Evolutionary conservation across 2,888 invertebrate genomes (phyloP).

Genomic region (Machimus rusticus): DNA sequence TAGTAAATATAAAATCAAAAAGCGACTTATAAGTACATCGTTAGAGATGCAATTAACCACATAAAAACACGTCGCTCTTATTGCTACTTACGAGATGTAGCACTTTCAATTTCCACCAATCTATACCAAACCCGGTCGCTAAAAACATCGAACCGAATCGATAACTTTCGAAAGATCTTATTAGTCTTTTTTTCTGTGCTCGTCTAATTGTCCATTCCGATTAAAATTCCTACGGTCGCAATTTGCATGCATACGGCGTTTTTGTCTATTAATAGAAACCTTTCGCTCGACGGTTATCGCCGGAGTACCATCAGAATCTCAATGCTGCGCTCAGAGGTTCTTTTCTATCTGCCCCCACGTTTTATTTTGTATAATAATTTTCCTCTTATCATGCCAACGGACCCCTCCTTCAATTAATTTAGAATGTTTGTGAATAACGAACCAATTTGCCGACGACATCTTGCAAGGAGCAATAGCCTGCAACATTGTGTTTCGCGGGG

Average conservation of each 20-base stretch:
- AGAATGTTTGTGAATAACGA: constrained; percentile 15
- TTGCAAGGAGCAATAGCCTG: constrained; percentile 17
- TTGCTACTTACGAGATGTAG: background rate
- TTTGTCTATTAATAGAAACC: constrained; percentile 1
- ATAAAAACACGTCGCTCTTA: background rate
- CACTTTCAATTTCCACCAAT: background rate
- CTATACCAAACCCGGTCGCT: background rate
- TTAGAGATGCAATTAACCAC: background rate
- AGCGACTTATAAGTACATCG: background rate
- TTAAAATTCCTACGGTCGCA: background rate
- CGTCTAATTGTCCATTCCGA: constrained; percentile 7
- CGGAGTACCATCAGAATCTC: background rate
- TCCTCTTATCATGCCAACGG: constrained; percentile 1
- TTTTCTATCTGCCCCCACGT: constrained; percentile 6
- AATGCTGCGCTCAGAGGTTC: background rate
- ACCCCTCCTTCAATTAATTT: constrained; percentile 30
- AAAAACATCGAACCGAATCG: background rate
- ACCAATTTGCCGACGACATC: constrained; percentile 25
- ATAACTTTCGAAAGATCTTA: background rate
- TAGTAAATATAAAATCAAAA: background rate
- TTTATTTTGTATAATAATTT: constrained; percentile 19
- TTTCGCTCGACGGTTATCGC: background rate
- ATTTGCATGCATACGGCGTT: constrained; percentile 3
- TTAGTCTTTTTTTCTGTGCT: background rate
- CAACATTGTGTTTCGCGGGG: background rate